Percentiles rank a stretch among this genome's conserved stretches.
These are phyloP conservation scores for Allophyes oxyacanthae DNA, from an alignment of 2,888 invertebrate genomes.

Conservation along the genomic window DNA sequence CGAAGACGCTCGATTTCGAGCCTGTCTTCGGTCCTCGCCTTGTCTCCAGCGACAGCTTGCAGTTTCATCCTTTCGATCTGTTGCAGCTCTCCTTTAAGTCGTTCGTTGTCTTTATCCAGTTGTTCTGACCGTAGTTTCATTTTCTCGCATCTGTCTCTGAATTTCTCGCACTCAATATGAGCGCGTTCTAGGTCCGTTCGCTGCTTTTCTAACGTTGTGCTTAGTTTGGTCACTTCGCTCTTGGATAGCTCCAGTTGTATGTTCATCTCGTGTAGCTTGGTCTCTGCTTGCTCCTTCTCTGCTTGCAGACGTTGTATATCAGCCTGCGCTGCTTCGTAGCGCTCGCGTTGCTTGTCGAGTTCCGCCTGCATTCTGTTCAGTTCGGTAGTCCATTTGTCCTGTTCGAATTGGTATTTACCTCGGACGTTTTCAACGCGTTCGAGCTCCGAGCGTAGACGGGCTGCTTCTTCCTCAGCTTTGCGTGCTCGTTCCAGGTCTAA, in stretches of 20 bases:
- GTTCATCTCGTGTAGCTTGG: conserved; percentile 92
- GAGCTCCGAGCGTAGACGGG: conserved; percentile 91
- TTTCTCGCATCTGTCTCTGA: conserved; percentile 95
- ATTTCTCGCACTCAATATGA: conserved; percentile 96
- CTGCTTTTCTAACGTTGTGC: conserved; percentile 94
- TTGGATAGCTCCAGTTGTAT: conserved; percentile 94
- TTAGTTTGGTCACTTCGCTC: conserved; percentile 93
- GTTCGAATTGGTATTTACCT: conserved; percentile 90
- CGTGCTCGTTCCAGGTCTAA: conserved; percentile 94
- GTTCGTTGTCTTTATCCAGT: conserved; percentile 90
- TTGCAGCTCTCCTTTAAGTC: conserved; percentile 84
- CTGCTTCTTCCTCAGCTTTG: conserved; percentile 91
- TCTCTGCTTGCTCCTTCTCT: conserved; percentile 92
- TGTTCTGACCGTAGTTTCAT: conserved; percentile 92
- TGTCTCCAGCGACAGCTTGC: conserved; percentile 91
- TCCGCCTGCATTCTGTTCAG: conserved; percentile 94
- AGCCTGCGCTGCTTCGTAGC: conserved; percentile 92
- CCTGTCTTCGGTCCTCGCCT: conserved; percentile 91
- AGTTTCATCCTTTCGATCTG: conserved; percentile 94
- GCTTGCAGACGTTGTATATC: conserved; percentile 92
- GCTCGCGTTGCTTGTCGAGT: conserved; percentile 93
- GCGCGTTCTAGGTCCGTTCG: conserved; percentile 94
- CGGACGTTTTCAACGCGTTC: conserved; percentile 93
- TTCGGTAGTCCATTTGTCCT: conserved; percentile 88
- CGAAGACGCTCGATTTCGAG: conserved; percentile 95